Evolutionary conservation across 2,797 vertebrate genomes (phyloP).

Genomic region (Enoplosus armatus): DNA sequence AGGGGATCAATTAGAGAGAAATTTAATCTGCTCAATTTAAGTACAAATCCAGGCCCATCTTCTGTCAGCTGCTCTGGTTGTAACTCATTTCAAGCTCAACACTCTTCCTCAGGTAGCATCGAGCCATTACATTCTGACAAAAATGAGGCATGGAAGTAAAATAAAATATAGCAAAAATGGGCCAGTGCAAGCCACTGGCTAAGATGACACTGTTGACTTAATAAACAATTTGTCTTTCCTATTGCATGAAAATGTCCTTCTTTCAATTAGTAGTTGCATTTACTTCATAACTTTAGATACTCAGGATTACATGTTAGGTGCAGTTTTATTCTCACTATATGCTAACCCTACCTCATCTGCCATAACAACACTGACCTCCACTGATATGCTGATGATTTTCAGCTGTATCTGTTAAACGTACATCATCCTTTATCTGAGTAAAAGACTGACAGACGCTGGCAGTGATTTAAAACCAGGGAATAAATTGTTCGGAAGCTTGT

Average conservation of each 20-base stretch:
- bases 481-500: constrained; percentile 18
- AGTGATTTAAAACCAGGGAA: constrained; percentile 14
- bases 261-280: neutral
- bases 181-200: neutral
- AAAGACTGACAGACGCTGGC: neutral
- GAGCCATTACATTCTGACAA: neutral
- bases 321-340: neutral
- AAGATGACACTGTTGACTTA: neutral
- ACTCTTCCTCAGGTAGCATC: neutral
- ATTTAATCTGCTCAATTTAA: neutral
- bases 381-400: constrained; percentile 25
- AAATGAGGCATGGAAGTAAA: neutral
- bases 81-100: constrained; percentile 8
- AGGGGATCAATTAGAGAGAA: neutral
- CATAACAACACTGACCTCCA: neutral
- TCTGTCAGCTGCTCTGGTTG: neutral
- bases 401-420: constrained; percentile 12
- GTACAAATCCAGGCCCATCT: neutral
- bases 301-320: neutral
- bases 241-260: neutral
- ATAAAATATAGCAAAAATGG: neutral
- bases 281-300: neutral
- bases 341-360: neutral
- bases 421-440: neutral
- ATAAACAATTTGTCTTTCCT: neutral